A percentile compares a stretch with the other conserved stretches of the same genome.
Evolutionary conservation across 2,113 vertebrate species (phyloP).

Genomic region (Chitala chitala): DNA sequence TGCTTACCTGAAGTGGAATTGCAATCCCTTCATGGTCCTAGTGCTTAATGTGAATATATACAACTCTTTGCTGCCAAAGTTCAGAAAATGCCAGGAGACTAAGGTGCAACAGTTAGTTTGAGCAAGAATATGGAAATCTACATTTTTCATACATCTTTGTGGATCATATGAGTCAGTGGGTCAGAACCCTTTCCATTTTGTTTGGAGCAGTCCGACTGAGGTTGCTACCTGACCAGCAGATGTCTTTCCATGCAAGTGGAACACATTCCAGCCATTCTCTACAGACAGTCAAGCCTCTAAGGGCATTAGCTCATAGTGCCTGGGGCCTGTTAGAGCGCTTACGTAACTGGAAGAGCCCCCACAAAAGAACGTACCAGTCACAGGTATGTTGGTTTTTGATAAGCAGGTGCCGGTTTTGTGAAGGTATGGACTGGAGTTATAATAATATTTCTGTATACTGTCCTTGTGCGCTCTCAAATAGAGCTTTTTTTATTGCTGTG

Average conservation of each 20-base stretch:
- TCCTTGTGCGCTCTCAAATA: conserved; percentile 35
- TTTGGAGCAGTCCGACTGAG: conserved; percentile 7
- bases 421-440: conserved; percentile 19
- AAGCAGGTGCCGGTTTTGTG: conserved; percentile 35
- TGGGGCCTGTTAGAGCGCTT: conserved; percentile 43
- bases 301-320: conserved; percentile 44
- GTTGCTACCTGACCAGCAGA: neutral
- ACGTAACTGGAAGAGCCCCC: conserved; percentile 43
- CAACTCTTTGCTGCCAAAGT: neutral
- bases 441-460: conserved; percentile 25
- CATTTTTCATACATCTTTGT: neutral
- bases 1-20: neutral
- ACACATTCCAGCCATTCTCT: conserved; percentile 31
- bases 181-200: neutral
- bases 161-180: conserved; percentile 23
- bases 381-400: conserved; percentile 47
- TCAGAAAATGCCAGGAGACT: neutral
- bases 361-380: conserved; percentile 46
- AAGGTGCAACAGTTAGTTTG: neutral
- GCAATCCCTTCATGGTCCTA: neutral
- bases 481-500: conserved; percentile 26
- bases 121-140: too few species aligned
- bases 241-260: neutral
- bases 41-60: neutral
- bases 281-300: conserved; percentile 34